These are phyloP conservation scores for Germaria angustata DNA, from an alignment of 2,888 invertebrate genomes.

Conservation along the genomic window DNA sequence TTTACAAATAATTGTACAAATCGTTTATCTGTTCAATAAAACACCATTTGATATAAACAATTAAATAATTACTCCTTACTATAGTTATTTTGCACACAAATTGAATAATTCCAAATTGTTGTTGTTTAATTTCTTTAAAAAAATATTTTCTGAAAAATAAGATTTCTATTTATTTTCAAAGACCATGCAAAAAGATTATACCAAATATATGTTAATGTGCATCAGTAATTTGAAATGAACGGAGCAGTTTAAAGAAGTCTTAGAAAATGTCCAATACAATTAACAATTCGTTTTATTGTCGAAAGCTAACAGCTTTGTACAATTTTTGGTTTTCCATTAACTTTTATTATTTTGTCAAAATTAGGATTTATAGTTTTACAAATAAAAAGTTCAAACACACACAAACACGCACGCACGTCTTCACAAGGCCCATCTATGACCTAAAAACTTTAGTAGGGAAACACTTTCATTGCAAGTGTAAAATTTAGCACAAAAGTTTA, in stretches of 20 bases:
- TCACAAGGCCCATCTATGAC: not conserved
- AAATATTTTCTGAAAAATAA: too few relatives aligned
- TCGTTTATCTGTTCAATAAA: too few relatives aligned
- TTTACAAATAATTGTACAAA: too few relatives aligned
- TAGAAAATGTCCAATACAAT: not conserved
- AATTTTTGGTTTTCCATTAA: not conserved
- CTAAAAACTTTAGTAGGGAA: not conserved
- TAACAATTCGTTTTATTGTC: conserved; percentile 1
- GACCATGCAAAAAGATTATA: too few relatives aligned
- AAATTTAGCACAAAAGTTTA: conserved; percentile 35
- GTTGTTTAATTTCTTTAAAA: too few relatives aligned
- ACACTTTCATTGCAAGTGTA: not conserved
- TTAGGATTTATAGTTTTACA: conserved; percentile 9
- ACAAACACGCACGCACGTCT: not conserved
- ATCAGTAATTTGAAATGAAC: too few relatives aligned
- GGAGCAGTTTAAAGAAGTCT: not conserved
- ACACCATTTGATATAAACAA: too few relatives aligned
- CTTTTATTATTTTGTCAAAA: conserved; percentile 16
- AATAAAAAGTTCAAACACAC: not conserved
- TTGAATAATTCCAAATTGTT: too few relatives aligned
- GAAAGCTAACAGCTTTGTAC: not conserved
- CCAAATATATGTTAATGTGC: too few relatives aligned
- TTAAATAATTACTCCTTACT: too few relatives aligned
- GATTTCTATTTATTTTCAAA: too few relatives aligned
- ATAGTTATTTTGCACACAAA: too few relatives aligned